Base-by-base conservation (phyloP, 2,888 invertebrate genomes). In the Pollenia amentaria region DNA sequence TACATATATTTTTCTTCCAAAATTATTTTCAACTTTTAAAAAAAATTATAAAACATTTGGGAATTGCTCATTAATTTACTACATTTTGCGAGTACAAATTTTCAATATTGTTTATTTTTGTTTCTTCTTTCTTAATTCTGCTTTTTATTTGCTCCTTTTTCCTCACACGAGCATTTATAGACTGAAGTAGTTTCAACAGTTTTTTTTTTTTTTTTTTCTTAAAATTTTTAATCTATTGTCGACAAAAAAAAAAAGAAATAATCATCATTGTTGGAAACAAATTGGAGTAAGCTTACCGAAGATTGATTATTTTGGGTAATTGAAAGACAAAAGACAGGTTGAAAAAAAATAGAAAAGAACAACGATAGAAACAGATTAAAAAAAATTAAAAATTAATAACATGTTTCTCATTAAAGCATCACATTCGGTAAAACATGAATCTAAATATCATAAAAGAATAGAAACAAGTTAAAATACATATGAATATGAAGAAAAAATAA, bases 241-340 rank as follows among this genome's bases (percentile, higher is more conserved):
- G 16, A 16, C 0, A 11, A 12, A 53, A 55, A 44, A 16, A 53
- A 40, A 55, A 42, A 6, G 29, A 29, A 42, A 53, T 53, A 29
- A 67, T 46, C 2, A 16, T 65, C n/a, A n/a, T n/a, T 44, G 53
- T 2, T n/a, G 18, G n/a, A 67, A 42, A n/a, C n/a, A 57, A 55
- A 10, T 1, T 7, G 48, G 65, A 14, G 46, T 14, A 38, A n/a
- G 6, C 29, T 29, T 29, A 29, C 29, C 0, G 6, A 29, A 29
- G 29, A 29, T 29, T 70, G 70, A 70, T 70, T 70, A 70, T 65
- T 70, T 18, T 42, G 48, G 29, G 53, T 55, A 70, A 70, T 55
- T 55, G 12, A 38, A 18, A 10, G 40, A 53, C 18, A 53, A 12
- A 53, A 55, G 18, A 53, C 40, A 40, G 9, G 11, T 53, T 16